Base-by-base conservation (phyloP, 1,140 invertebrate genomes). In the Penaeus japonicus region DNA sequence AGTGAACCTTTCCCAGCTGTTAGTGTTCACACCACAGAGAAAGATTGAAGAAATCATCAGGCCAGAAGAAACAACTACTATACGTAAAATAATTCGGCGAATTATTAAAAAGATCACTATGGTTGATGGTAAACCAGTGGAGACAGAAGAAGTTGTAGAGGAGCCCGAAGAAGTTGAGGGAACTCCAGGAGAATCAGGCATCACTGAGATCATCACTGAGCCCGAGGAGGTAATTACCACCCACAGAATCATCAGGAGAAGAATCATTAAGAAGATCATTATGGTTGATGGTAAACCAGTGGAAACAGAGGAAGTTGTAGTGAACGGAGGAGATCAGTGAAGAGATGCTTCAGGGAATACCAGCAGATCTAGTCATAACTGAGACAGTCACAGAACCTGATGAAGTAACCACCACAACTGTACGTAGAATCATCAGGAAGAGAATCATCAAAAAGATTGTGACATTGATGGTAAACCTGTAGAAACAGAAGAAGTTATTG, bases 71-170 rank as follows among this genome's bases (percentile, higher is more conserved):
- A 59, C 62, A 15, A 81, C 57, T 7, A 85, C 65, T 62, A 15
- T n/a, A 53, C 53, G 57, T n/a, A 80, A 35, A 30, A 83, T 75
- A 20, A 85, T 70, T 54, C 35, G 75, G 57, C 65, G 79, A 73
- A 73, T 27, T 39, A 70, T 89, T 10, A 89, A 83, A 32, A 89
- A 83, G 57, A 82, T 82, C 4, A 18, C 83, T 1, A 85, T 77
- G 1, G 32, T 77, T 78, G 75, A 85, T 85, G 73, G 84, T 59
- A 83, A 86, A 22, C 57, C 57, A 84, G 62, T 84, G 22, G 82
- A 84, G 27, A 70, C 82, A n/a, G 62, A 84, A 73, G 77, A 80
- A 70, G 85, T 87, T 39, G 55, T 87, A 54, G 85, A 87, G 65
- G 85, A 65, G 53, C 77, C 85, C n/a, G 85, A 87, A 47, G 75